Evolutionary conservation across 2,797 vertebrate genomes (phyloP), one percentile per base, ranked within the genome.

Genomic region (Lepus townsendii): DNA sequence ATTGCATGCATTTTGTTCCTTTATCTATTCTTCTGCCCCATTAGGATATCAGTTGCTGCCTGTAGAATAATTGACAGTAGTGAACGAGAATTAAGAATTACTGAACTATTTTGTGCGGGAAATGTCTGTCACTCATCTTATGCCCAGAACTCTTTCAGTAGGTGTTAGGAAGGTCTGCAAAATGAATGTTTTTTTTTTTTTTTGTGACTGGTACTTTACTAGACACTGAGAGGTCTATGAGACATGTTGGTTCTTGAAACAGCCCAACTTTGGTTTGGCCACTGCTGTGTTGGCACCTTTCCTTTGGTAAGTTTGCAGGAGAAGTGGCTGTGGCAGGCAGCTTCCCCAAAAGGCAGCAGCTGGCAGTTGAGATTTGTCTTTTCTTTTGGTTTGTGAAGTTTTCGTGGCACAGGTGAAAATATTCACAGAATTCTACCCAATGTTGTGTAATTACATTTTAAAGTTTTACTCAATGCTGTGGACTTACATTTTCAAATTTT

Each of bases 351-450:
- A 96, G 86, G 50, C 19, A 71, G 79, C 86, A 94, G 76, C 90
- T 90, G 73, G 68, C 38, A 72, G 69, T 93, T 93, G 68, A 85
- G 88, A 91, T 76, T 47, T 84, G 1, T 80, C 60, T 88, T 65
- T 90, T 93, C 80, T 32, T 94, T 95, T 94, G 76, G 38, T 95
- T 93, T 94, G 80, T 77, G 71, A 96, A 90, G 73, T 93, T 97
- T 96, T 77, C 26, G 27, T 82, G 83, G 83, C 68, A 90, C 50
- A 90, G 83, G 63, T 93, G 94, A 96, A 42, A 87, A 84, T 78
- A 42, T 90, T 96, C 82, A 88, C 83, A 94, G 89, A 91, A 69
- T 94, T 90, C 91, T 95, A 62, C 60, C 72, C 82, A 91, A 24
- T 91, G 52, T 83, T 95, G 54, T 91, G 63, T 95, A 91, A 95